phyloP scores from a whole-genome alignment of 2,888 invertebrate genomes.

The Rugalucina vietnamica region DNA sequence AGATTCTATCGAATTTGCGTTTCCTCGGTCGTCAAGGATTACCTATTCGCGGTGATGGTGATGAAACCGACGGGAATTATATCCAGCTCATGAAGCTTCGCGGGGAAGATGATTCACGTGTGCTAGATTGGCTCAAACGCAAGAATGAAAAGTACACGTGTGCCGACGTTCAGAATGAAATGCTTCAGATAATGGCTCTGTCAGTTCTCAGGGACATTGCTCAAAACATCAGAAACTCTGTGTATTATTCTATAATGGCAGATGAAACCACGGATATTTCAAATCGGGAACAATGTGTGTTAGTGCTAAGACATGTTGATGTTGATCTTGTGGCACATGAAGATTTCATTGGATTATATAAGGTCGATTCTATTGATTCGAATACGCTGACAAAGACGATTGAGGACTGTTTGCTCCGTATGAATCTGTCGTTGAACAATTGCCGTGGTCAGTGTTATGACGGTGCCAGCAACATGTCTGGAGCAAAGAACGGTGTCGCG shows the following conservation, averaged over 20 bases:
- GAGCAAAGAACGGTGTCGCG: conserved; percentile 51
- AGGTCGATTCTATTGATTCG: conserved; percentile 44
- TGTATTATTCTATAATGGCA: background rate
- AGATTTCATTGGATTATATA: too few species aligned
- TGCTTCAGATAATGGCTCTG: background rate
- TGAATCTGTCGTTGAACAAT: conserved; percentile 50
- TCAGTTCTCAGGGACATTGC: background rate
- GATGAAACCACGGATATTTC: background rate
- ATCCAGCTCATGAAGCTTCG: background rate
- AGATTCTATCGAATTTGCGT: conserved; percentile 46
- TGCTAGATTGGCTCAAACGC: background rate
- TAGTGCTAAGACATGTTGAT: too few species aligned
- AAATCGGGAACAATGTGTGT: too few species aligned
- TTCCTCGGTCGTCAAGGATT: conserved; percentile 56
- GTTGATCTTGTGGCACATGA: too few species aligned
- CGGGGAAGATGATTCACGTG: conserved; percentile 5
- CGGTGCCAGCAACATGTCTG: conserved; percentile 60
- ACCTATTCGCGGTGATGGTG: conserved; percentile 55
- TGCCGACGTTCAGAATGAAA: background rate
- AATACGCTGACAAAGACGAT: conserved; percentile 41
- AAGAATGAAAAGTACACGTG: background rate
- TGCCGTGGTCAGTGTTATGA: conserved; percentile 62
- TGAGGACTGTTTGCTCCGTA: conserved; percentile 49
- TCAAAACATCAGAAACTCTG: background rate
- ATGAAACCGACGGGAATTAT: conserved; percentile 14